Evolutionary conservation across 2,888 invertebrate genomes (phyloP).

Genomic region (Atrina japonica): DNA sequence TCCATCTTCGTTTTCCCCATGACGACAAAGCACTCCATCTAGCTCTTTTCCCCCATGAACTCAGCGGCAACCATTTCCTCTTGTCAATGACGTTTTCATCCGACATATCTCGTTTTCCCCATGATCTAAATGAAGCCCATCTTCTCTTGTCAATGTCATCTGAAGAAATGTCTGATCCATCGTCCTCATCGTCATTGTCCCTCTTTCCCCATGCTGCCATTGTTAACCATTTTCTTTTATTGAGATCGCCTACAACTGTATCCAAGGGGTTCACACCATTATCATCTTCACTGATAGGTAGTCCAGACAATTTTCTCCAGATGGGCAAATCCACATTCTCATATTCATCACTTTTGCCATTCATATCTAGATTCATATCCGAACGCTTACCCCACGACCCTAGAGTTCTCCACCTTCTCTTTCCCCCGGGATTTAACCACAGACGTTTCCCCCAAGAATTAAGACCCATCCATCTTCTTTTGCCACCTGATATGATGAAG

Average conservation of each 20-base stretch:
- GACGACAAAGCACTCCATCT: background rate
- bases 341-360: background rate
- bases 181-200: background rate
- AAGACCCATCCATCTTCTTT: too few species aligned
- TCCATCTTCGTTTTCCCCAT: conserved; percentile 1
- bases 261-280: background rate
- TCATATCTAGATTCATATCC: too few species aligned
- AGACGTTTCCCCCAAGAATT: too few species aligned
- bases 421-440: too few species aligned
- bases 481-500: too few species aligned
- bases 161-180: background rate
- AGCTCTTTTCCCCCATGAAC: conserved; percentile 7
- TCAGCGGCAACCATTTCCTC: background rate
- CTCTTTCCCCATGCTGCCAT: conserved; percentile 16
- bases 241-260: background rate
- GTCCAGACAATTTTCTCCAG: conserved; percentile 14
- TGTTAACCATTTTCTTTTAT: conserved; percentile 14
- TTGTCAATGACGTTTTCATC: background rate
- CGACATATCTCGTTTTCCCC: conserved; percentile 7
- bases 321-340: too few species aligned
- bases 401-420: too few species aligned
- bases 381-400: too few species aligned
- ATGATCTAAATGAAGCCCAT: background rate
- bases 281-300: background rate
- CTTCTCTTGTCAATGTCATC: background rate